Evolutionary conservation across 2,797 vertebrate species (phyloP).

Genomic region (Decapterus maruadsi): DNA sequence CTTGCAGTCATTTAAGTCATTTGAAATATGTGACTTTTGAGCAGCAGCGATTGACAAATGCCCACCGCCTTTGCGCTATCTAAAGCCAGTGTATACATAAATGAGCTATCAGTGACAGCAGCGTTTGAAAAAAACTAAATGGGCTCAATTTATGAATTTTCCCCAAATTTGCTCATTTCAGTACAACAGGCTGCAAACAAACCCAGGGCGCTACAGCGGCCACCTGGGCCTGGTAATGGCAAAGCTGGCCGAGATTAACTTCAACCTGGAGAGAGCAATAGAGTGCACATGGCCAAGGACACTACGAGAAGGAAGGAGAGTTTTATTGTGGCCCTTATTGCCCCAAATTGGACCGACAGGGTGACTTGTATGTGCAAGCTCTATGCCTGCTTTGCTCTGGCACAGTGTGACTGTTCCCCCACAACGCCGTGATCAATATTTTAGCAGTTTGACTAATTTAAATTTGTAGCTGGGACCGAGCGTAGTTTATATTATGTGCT

Average conservation of each 20-base stretch:
- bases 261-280: conserved; percentile 70
- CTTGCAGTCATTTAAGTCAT: conserved; percentile 31
- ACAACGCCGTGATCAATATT: conserved; percentile 37
- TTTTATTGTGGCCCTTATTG: conserved; percentile 82
- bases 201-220: conserved; percentile 45
- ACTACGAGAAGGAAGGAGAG: conserved; percentile 79
- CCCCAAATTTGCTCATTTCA: conserved; percentile 49
- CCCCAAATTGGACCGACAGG: conserved; percentile 76
- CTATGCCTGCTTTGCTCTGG: conserved; percentile 41
- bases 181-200: conserved; percentile 63
- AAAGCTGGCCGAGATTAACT: conserved; percentile 79
- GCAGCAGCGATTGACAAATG: conserved; percentile 55
- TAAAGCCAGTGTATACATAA: conserved; percentile 42
- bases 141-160: conserved; percentile 70
- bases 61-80: conserved; percentile 28
- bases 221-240: conserved; percentile 80
- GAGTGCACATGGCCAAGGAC: conserved; percentile 81
- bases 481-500: background rate
- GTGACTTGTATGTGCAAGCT: conserved; percentile 57
- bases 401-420: conserved; percentile 1
- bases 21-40: conserved; percentile 50
- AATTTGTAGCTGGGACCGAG: background rate
- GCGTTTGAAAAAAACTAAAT: conserved; percentile 56
- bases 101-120: conserved; percentile 54
- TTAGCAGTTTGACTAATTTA: conserved; percentile 16